Evolutionary conservation across 2,797 vertebrate species (phyloP).

Genomic region (Paramormyrops hopkinsi): DNA sequence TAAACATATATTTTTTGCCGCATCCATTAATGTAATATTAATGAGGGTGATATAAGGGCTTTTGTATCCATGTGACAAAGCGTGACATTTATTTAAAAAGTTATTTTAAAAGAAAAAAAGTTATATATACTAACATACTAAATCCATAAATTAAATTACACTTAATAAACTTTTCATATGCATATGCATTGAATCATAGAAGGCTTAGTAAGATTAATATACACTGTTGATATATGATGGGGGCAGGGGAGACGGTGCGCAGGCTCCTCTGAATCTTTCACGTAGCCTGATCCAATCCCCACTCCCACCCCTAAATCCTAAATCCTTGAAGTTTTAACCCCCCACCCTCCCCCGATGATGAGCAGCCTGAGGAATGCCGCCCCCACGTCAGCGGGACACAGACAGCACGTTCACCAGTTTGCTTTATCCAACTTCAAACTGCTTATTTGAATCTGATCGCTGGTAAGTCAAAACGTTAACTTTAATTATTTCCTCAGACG

Average conservation of each 20-base stretch:
- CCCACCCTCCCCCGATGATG: slow-evolving; percentile 9
- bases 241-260: background rate
- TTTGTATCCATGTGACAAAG: background rate
- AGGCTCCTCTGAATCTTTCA: background rate
- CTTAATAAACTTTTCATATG: background rate
- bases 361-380: slow-evolving; percentile 23
- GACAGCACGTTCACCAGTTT: background rate
- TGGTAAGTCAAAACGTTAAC: background rate
- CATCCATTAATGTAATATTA: background rate
- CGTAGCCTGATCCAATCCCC: background rate
- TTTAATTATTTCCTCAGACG: background rate
- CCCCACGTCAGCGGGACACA: slow-evolving; percentile 11
- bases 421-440: background rate
- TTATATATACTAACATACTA: background rate
- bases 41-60: background rate
- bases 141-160: background rate
- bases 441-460: background rate
- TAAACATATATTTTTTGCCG: background rate
- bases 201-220: background rate
- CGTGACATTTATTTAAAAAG: background rate
- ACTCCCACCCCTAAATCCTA: background rate
- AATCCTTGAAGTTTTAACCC: background rate
- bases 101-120: background rate
- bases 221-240: background rate
- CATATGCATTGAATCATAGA: background rate